Conservation (phyloP, 2,113 vertebrate species). For the Cygnus atratus region DNA sequence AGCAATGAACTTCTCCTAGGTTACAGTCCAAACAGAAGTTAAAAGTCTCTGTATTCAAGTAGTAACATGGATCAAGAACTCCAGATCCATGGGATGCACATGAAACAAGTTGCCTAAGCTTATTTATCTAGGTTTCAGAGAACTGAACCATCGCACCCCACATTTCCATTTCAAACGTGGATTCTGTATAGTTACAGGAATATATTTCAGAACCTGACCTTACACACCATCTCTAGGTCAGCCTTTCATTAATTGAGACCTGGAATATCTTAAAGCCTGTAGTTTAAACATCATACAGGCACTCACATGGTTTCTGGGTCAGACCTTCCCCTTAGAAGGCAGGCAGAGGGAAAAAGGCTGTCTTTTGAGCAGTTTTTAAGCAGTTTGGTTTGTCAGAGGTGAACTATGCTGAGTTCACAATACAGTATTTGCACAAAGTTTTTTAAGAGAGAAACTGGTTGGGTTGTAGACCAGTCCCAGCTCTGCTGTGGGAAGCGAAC, state of each 20-base stretch:
- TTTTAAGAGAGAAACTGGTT: background rate
- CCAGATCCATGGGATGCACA: background rate
- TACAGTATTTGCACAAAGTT: background rate
- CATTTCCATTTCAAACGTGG: slow-evolving; percentile 38
- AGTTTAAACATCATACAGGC: slow-evolving; percentile 16
- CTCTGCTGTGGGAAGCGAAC: background rate
- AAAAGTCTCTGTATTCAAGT: slow-evolving; percentile 2
- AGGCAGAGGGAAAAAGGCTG: background rate
- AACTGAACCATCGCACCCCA: slow-evolving; percentile 19
- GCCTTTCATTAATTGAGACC: background rate
- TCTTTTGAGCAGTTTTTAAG: slow-evolving; percentile 27
- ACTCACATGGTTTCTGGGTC: slow-evolving; percentile 42
- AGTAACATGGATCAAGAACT: background rate
- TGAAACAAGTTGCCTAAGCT: background rate
- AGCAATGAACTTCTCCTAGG: background rate
- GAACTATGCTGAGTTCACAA: background rate
- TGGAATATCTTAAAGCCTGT: background rate
- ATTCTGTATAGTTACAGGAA: background rate
- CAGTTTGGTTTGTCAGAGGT: background rate
- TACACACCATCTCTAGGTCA: slow-evolving; percentile 34
- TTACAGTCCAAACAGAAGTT: background rate
- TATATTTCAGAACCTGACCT: slow-evolving; percentile 19
- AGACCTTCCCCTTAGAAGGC: slow-evolving; percentile 35
- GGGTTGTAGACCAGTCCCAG: background rate
- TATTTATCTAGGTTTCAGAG: slow-evolving; percentile 20